Conservation (phyloP, 2,888 invertebrate species). For the Chloromyia formosa region DNA sequence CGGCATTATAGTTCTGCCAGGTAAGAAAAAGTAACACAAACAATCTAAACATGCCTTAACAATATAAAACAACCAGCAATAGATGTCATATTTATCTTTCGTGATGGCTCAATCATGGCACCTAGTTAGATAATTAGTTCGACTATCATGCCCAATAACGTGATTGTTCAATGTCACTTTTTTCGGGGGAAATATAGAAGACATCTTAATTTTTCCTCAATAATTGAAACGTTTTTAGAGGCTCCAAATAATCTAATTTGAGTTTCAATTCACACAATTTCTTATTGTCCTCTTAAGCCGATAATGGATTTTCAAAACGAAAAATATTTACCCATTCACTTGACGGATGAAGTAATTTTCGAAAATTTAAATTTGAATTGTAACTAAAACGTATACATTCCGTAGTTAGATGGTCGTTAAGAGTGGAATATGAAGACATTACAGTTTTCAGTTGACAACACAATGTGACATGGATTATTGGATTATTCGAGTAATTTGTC, state of each 20-base stretch:
- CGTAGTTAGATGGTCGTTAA: not conserved
- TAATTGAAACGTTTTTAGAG: constrained; percentile 33
- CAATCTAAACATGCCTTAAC: not conserved
- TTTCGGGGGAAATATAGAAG: not conserved
- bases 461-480: not conserved
- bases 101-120: constrained; percentile 52
- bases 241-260: constrained; percentile 43
- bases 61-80: constrained; percentile 41
- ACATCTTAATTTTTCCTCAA: constrained; percentile 17
- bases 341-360: constrained; percentile 33
- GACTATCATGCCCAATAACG: constrained; percentile 22
- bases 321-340: constrained; percentile 45
- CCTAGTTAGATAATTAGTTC: constrained; percentile 35
- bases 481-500: constrained; percentile 19
- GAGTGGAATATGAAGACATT: constrained; percentile 22
- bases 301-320: constrained; percentile 44
- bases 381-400: not conserved
- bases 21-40: constrained; percentile 64
- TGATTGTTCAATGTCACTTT: constrained; percentile 36
- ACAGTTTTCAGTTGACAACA: constrained; percentile 26
- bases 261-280: constrained; percentile 40
- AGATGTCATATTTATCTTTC: constrained; percentile 40
- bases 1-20: constrained; percentile 77
- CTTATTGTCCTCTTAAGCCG: constrained; percentile 49
- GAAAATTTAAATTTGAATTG: not conserved